Base-by-base conservation (phyloP, 2,888 invertebrate species). In the Eupithecia vulgata region DNA sequence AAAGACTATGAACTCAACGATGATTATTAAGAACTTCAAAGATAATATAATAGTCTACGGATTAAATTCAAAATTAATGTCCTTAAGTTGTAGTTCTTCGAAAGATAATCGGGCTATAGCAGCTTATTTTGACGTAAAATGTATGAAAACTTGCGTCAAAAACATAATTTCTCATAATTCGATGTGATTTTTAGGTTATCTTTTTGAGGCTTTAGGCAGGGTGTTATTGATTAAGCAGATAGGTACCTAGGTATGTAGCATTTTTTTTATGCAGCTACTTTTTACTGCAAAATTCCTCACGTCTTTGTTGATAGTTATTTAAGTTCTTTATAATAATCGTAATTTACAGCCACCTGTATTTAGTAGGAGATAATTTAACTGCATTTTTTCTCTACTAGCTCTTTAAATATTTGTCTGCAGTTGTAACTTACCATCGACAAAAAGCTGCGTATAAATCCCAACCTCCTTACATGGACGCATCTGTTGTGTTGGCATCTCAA, bases 401-500 rank as follows among this genome's bases (percentile, higher is more conserved):
- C n/a, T 61, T 61, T 1, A 61, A 61, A 61, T 61, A 61, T 61
- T 61, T 61, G 8, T 34, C 30, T 15, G 61, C 17, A 61, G 57
- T 57, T 57, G 57, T 81, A 84, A 82, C 86, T 85, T 21, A 87
- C 85, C 81, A 82, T 79, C 73, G 68, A 81, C 83, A 86, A 88
- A 89, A 84, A 81, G 80, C 79, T 77, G 76, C 74, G 78, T 87
- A 77, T 84, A 89, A 90, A 90, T 90, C 90, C 86, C 82, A 80
- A 80, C 74, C 70, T 61, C 77, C 90, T 74, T 89, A 88, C 81
- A 88, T 77, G 83, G 85, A 34, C 73, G 76, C 73, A 76, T 68
- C 79, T 80, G 81, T 67, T 74, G 84, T 89, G 89, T 89, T 84
- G 89, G 89, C 78, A 89, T 91, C 84, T 82, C 82, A 84, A 86